Evolutionary conservation across 2,888 invertebrate genomes (phyloP), one percentile per base, ranked within the genome.

Genomic region (Drosophila neoperkinsi): DNA sequence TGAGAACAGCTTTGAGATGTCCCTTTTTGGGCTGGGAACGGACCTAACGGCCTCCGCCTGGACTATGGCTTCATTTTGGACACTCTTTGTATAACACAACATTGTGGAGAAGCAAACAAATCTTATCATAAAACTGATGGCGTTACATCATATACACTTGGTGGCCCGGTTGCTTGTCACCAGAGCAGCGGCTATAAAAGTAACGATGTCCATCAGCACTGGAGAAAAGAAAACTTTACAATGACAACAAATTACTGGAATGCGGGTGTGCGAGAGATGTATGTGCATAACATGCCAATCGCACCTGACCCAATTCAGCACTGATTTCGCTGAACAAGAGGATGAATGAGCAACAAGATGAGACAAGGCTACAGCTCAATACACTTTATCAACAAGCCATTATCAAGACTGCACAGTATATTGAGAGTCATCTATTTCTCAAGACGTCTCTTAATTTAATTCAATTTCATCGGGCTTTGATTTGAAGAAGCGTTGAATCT

Each of bases 1-100:
- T 90, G 90, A 77, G 82, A 88, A 88, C 73, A 73, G 89, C 87
- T 72, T 74, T 75, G 85, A 74, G 70, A 62, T 74, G 85, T 74
- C 77, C 73, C 72, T 74, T 72, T 74, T 71, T 18, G 62, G n/a
- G 3, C 49, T 41, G 11, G 25, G 30, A 61, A 49, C 41, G 55
- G 53, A 41, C 38, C 28, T n/a, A 56, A 56, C 71, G 41, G 16
- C 43, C 31, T 25, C 18, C 41, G 67, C 46, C 52, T 28, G 67
- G 74, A 31, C 81, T 88, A 90, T 85, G 70, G 85, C 84, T 90
- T 85, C 55, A 85, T 90, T 88, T 81, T 61, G 74, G 66, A 16
- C 65, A 43, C 63, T 61, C 71, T 65, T 69, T 75, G 86, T 75
- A 84, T 88, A 83, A 80, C 74, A 82, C 72, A 80, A 79, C 71